Conservation (phyloP, 2,797 vertebrate species). For the Chrosomus eos region DNA sequence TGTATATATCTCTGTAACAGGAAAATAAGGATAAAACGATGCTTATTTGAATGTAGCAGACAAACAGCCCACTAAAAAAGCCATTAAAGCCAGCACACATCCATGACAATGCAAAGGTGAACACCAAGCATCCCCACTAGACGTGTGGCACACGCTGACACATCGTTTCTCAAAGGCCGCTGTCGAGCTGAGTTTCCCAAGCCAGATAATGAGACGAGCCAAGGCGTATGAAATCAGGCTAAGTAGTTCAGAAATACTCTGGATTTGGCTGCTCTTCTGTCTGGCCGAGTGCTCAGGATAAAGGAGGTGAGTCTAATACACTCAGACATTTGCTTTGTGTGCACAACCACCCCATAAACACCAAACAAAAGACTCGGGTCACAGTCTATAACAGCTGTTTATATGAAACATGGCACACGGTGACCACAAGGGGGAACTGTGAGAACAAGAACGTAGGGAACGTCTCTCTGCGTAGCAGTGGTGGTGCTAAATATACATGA, state of each 20-base stretch:
- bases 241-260: conserved; percentile 22
- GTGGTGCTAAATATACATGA: neutral
- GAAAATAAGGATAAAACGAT: conserved; percentile 65
- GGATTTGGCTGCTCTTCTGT: neutral
- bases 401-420: neutral
- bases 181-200: conserved; percentile 10
- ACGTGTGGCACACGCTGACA: conserved; percentile 10
- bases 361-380: neutral
- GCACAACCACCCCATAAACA: conserved; percentile 3
- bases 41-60: conserved; percentile 68
- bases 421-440: conserved; percentile 51
- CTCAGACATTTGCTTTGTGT: conserved; percentile 29
- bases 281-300: neutral
- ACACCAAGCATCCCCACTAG: conserved; percentile 21
- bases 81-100: conserved; percentile 15
- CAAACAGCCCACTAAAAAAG: conserved; percentile 17
- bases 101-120: conserved; percentile 37
- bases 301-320: neutral
- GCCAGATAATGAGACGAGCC: neutral
- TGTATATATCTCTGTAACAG: conserved; percentile 68
- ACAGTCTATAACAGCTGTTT: neutral
- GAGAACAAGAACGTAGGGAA: neutral
- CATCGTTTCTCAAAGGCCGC: conserved; percentile 12
- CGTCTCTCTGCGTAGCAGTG: neutral
- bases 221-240: conserved; percentile 15